phyloP scores from a whole-genome alignment of 2,888 invertebrate species.

The Gandaritis pyraliata region DNA sequence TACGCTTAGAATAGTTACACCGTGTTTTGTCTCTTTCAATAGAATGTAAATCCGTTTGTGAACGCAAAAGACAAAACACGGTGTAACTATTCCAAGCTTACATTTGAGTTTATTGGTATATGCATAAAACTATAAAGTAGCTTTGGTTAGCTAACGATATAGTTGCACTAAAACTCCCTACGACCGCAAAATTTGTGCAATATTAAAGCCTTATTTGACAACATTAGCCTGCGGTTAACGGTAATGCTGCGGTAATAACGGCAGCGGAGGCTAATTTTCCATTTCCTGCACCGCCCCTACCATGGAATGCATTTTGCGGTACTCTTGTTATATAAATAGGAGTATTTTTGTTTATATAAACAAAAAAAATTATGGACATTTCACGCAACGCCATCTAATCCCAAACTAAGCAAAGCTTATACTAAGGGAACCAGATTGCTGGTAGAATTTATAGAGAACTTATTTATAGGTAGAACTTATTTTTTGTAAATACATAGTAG shows the following conservation, averaged over 20 bases:
- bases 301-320: conserved; percentile 7
- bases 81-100: no score
- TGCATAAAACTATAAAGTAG: neutral
- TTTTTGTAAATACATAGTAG: no score
- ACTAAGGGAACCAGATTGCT: no score
- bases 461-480: no score
- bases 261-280: conserved; percentile 8
- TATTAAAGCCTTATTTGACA: conserved; percentile 6
- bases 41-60: no score
- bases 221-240: conserved; percentile 11
- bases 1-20: no score
- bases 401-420: no score
- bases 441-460: no score
- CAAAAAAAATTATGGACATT: neutral
- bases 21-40: no score
- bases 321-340: no score
- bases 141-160: neutral
- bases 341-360: no score
- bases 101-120: neutral
- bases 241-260: conserved; percentile 9
- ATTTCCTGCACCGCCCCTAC: conserved; percentile 19
- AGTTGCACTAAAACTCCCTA: neutral
- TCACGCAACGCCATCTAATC: neutral
- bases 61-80: no score
- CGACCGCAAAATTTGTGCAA: neutral